A percentile compares a stretch with the other conserved stretches of the same genome.
These are phyloP conservation scores for Heliconius himera DNA, from an alignment of 1,140 invertebrate species.

Conservation along the genomic window DNA sequence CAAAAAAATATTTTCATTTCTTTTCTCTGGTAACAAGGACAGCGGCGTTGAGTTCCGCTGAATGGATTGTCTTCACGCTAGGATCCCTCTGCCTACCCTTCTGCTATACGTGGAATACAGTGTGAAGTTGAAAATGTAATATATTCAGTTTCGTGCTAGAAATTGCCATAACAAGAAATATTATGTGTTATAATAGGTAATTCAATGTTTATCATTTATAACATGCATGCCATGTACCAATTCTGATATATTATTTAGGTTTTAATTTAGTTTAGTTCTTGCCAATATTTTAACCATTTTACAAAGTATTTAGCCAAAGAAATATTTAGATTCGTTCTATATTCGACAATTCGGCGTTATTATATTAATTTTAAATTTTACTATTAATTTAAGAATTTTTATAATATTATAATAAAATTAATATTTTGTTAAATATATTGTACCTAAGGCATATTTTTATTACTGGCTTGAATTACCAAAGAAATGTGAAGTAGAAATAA, in stretches of 20 bases:
- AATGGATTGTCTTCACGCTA: too few species aligned
- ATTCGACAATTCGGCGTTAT: slow-evolving; percentile 7
- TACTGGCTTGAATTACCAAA: slow-evolving; percentile 26
- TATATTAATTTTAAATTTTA: background rate
- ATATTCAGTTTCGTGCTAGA: background rate
- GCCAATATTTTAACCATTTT: slow-evolving; percentile 27
- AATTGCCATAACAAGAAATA: background rate
- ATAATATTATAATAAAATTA: background rate
- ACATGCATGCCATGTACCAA: background rate
- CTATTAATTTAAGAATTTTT: background rate
- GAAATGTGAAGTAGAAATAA: slow-evolving; percentile 17
- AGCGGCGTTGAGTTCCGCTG: too few species aligned
- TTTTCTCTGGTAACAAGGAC: too few species aligned
- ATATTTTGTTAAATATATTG: slow-evolving; percentile 1
- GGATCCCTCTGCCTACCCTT: too few species aligned
- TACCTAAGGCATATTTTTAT: slow-evolving; percentile 19
- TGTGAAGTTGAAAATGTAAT: too few species aligned
- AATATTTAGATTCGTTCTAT: slow-evolving; percentile 11
- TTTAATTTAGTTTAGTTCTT: slow-evolving; percentile 18
- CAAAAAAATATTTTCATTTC: too few species aligned
- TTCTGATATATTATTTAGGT: background rate
- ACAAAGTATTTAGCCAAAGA: slow-evolving; percentile 24
- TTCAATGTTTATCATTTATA: background rate
- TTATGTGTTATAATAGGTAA: background rate
- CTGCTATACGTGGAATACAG: too few species aligned